phyloP scores from a whole-genome alignment of 2,113 vertebrate genomes.

The Edolisoma coerulescens region DNA sequence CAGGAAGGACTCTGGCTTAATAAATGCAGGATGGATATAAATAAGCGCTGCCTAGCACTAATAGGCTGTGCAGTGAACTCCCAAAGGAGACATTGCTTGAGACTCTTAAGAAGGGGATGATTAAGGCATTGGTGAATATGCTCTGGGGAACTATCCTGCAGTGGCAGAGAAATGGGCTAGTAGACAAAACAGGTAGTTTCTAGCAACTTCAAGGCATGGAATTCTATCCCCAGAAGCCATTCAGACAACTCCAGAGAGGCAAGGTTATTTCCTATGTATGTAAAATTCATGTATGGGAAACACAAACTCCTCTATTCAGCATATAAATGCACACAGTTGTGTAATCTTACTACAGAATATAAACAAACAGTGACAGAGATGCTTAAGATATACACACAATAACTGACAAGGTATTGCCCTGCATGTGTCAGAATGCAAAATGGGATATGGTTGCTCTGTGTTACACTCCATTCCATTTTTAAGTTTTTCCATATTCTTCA shows the following conservation, averaged over 20 bases:
- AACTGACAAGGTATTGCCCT: conserved; percentile 6
- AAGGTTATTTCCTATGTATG: conserved; percentile 26
- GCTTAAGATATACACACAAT: not conserved
- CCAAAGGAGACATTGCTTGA: conserved; percentile 23
- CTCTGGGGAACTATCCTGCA: conserved; percentile 5
- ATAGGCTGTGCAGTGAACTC: conserved; percentile 32
- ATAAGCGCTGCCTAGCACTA: conserved; percentile 7
- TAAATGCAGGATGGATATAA: conserved; percentile 22
- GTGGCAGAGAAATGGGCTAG: not conserved
- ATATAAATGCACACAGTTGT: conserved; percentile 14
- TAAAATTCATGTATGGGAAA: not conserved
- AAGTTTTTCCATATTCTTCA: not conserved
- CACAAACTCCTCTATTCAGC: conserved; percentile 13
- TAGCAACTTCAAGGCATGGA: conserved; percentile 3
- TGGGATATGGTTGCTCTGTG: not conserved
- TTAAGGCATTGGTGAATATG: conserved; percentile 23
- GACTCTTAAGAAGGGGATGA: conserved; percentile 33
- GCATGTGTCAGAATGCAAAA: not conserved
- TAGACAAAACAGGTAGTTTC: conserved; percentile 7
- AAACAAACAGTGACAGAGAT: conserved; percentile 44
- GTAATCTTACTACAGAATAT: conserved; percentile 22
- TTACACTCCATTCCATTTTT: not conserved
- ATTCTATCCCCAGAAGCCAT: conserved; percentile 21
- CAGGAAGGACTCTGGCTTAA: not conserved
- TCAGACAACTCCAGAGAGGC: conserved; percentile 18